A percentile compares a stretch with the other conserved stretches of the same genome.
Conservation (phyloP, 2,113 vertebrate genomes). For the Ginglymostoma cirratum region DNA sequence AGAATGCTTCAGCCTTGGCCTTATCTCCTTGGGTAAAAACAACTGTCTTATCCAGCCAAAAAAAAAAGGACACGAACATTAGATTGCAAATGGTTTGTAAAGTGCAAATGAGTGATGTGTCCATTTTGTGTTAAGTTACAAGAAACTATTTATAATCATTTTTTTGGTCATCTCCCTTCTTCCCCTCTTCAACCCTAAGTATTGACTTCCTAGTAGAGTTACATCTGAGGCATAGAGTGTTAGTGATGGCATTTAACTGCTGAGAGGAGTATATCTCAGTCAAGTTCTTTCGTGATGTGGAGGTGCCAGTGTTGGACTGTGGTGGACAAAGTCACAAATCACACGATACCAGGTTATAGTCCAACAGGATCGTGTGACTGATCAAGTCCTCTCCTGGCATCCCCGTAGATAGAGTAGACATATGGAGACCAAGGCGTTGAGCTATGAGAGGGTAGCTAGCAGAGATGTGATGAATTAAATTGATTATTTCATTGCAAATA, state of each 20-base stretch:
- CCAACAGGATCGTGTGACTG: too few species aligned
- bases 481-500: neutral
- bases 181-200: neutral
- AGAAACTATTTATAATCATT: neutral
- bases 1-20: neutral
- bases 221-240: neutral
- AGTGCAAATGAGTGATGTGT: neutral
- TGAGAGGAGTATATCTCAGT: neutral
- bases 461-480: neutral
- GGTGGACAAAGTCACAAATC: too few species aligned
- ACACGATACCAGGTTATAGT: too few species aligned
- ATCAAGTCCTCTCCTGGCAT: neutral
- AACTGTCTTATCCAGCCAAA: neutral
- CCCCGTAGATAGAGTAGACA: neutral
- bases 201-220: neutral
- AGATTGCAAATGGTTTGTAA: neutral
- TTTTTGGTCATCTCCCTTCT: neutral
- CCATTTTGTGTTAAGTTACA: neutral
- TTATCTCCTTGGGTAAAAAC: neutral
- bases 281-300: neutral
- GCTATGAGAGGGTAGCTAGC: neutral
- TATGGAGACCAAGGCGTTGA: neutral
- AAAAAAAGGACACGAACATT: neutral
- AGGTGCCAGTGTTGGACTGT: too few species aligned
- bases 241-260: neutral